Evolutionary conservation across 2,113 vertebrate species (phyloP), one percentile per base, ranked within the genome.

Genomic region (Xiphophorus maculatus): DNA sequence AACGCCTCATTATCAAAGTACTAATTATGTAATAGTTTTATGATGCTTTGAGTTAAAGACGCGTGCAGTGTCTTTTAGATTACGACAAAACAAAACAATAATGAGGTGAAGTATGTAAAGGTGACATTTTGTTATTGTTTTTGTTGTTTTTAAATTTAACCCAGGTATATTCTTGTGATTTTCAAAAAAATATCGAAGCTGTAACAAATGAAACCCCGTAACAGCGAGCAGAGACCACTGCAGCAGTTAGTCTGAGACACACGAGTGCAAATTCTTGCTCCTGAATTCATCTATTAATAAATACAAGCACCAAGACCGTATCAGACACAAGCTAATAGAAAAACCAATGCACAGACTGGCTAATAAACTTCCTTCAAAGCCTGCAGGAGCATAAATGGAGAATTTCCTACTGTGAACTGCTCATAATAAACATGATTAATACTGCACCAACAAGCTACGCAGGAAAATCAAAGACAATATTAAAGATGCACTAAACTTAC

Each of bases 401-500:
- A 61, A 63, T 65, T 79, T 75, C 64, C 66, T 67, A 69, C 15
- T 10, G 29, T 27, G 54, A 73, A 51, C 75, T 67, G 60, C 72
- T 73, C 58, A 68, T 78, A 79, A 85, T 83, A 86, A 87, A 82
- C 63, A 69, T 84, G 89, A 93, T 91, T 86, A 91, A 89, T 70
- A 48, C 71, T 66, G 78, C 83, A 82, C 68, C 80, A 69, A 48
- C 30, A 40, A 76, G 82, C 72, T 40, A 33, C 63, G 27, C 6
- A 54, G 77, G 75, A 33, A 68, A 90, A 88, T 83, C 85, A 81
- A 85, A 88, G 92, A 74, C 86, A 66, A 71, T 92, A 94, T 94
- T 93, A 94, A 94, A 93, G 73, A 87, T 90, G 88, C 74, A 90
- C 77, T 81, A 85, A 92, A 98, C 98, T 98, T 96, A 99, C 98